Evolutionary conservation across 2,113 vertebrate genomes (phyloP).

Genomic region (Alces alces): DNA sequence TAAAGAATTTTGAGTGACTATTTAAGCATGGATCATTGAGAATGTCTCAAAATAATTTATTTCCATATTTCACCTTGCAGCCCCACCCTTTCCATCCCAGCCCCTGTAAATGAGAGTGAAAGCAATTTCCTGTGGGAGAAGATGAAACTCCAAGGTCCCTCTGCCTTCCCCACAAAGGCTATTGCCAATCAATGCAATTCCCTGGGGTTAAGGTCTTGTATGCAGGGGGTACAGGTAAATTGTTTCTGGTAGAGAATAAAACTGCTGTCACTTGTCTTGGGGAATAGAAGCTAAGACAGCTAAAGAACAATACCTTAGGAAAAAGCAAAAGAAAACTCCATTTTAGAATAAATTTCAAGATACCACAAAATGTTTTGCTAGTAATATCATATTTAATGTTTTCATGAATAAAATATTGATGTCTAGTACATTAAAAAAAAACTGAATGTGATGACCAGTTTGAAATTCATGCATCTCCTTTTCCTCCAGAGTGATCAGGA

Average conservation of each 20-base stretch:
- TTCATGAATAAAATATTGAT: slow-evolving; percentile 68
- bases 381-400: slow-evolving; percentile 57
- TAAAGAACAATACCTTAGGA: neutral
- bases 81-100: neutral
- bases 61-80: neutral
- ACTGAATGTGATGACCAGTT: slow-evolving; percentile 19
- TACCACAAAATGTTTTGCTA: slow-evolving; percentile 41
- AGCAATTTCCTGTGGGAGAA: neutral
- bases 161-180: neutral
- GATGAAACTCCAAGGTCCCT: neutral
- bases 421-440: slow-evolving; percentile 34
- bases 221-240: neutral
- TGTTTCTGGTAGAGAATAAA: neutral
- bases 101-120: neutral
- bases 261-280: neutral
- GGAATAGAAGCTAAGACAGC: neutral
- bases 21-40: slow-evolving; percentile 16
- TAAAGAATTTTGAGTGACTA: neutral
- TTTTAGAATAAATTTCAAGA: slow-evolving; percentile 42
- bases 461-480: slow-evolving; percentile 59
- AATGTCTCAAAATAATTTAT: slow-evolving; percentile 34
- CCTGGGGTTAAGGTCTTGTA: neutral
- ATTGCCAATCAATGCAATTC: neutral
- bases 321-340: neutral
- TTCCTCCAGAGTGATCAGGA: slow-evolving; percentile 32